Evolutionary conservation across 2,797 vertebrate genomes (phyloP), one percentile per base, ranked within the genome.

Genomic region (Mormyrus hasselquistii): DNA sequence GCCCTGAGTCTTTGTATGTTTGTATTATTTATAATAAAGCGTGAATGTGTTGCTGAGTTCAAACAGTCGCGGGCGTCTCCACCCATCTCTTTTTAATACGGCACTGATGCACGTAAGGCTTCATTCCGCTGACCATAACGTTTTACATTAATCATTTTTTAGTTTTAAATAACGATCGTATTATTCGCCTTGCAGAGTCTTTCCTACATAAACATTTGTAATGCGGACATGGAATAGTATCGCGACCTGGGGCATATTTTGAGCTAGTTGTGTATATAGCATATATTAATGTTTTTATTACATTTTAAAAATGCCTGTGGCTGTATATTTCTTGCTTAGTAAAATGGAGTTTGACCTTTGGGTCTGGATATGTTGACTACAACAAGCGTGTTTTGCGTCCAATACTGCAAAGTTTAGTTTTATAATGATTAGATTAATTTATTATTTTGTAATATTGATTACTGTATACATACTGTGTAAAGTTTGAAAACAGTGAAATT

Each of bases 351-450:
- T 97, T 96, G 84, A 87, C 89, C 50, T 87, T 57, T 97, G 96
- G 96, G 95, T 94, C 95, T 96, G 94, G 94, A 94, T 96, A 97
- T 98, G 96, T 96, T 96, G 92, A 96, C 96, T 96, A 88, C 96
- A 94, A 96, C 94, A 93, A 92, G 92, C 93, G 96, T 98, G 97
- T 97, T 97, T 97, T 95, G 95, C 96, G 96, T 97, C 97, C 93
- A 95, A 95, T 95, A 97, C 97, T 97, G 97, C 96, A 95, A 97
- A 97, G 96, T 97, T 97, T 98, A 98, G 97, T 98, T 99, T 98
- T 98, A 97, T 98, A 98, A 97, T 96, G 96, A 97, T 96, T 97
- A 96, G 95, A 96, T 98, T 99, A 98, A 98, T 97, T 98, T 98
- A 98, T 98, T 98, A 93, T 95, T 97, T 97, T 97, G 96, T 98